phyloP scores from a whole-genome alignment of 2,113 vertebrate genomes.

The Turdus rufiventris region DNA sequence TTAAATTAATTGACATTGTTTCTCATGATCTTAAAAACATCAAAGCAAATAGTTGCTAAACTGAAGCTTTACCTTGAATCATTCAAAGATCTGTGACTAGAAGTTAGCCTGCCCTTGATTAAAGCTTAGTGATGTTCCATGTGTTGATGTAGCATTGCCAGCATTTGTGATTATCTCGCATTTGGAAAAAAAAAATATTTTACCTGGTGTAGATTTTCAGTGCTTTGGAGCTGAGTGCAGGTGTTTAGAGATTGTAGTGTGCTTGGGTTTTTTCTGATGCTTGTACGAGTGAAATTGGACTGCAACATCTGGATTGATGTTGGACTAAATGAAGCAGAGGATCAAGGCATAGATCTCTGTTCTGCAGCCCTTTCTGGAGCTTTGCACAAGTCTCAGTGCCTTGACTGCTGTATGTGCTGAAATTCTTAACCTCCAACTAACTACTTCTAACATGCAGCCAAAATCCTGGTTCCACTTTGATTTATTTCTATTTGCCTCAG shows the following conservation, averaged over 20 bases:
- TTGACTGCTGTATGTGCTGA: neutral
- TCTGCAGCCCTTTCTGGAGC: neutral
- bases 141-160: neutral
- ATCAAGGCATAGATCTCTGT: neutral
- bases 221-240: neutral
- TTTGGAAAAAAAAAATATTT: neutral
- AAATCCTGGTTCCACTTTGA: neutral
- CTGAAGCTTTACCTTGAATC: neutral
- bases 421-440: neutral
- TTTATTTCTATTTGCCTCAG: neutral
- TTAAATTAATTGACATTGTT: neutral
- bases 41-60: neutral
- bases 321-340: neutral
- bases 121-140: neutral
- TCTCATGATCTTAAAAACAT: neutral
- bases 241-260: neutral
- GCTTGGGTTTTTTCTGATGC: neutral
- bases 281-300: neutral
- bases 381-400: neutral
- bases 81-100: neutral
- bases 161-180: neutral
- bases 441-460: neutral
- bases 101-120: neutral
- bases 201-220: neutral
- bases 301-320: neutral